Evolutionary conservation across 2,888 invertebrate genomes (phyloP).

Genomic region (Drosophila putrida): DNA sequence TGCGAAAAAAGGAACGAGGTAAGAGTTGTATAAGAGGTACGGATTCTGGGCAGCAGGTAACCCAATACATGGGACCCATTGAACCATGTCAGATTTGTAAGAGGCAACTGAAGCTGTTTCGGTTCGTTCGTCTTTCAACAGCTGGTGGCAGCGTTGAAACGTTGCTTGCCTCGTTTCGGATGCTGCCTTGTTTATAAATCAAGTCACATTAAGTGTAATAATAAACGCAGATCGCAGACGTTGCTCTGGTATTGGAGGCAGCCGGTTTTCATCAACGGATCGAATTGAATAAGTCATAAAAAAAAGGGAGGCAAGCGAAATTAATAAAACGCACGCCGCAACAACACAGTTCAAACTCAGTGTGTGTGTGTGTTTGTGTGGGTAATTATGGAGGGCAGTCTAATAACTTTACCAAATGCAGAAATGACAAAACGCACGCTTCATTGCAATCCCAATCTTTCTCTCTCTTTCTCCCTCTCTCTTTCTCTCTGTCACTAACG

Average conservation of each 20-base stretch:
- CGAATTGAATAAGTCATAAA: conserved; percentile 76
- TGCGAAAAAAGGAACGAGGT: conserved; percentile 6
- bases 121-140: conserved; percentile 60
- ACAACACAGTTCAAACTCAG: not conserved
- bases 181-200: conserved; percentile 74
- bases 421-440: conserved; percentile 72
- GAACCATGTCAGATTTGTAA: conserved; percentile 55
- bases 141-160: conserved; percentile 54
- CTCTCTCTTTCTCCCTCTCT: not conserved
- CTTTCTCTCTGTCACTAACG: conserved; percentile 54
- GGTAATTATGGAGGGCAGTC: conserved; percentile 64
- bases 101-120: conserved; percentile 25
- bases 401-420: conserved; percentile 50
- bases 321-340: conserved; percentile 52
- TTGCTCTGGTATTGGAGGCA: conserved; percentile 15
- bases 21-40: conserved; percentile 2
- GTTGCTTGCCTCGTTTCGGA: conserved; percentile 34
- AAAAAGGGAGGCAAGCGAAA: conserved; percentile 43
- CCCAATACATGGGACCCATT: conserved; percentile 63
- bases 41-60: conserved; percentile 50
- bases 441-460: conserved; percentile 56
- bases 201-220: conserved; percentile 82
- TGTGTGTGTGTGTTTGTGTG: conserved; percentile 6
- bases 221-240: conserved; percentile 74
- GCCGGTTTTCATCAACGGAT: conserved; percentile 51